Base-by-base conservation (phyloP, 2,797 vertebrate genomes). In the Tapera naevia region DNA sequence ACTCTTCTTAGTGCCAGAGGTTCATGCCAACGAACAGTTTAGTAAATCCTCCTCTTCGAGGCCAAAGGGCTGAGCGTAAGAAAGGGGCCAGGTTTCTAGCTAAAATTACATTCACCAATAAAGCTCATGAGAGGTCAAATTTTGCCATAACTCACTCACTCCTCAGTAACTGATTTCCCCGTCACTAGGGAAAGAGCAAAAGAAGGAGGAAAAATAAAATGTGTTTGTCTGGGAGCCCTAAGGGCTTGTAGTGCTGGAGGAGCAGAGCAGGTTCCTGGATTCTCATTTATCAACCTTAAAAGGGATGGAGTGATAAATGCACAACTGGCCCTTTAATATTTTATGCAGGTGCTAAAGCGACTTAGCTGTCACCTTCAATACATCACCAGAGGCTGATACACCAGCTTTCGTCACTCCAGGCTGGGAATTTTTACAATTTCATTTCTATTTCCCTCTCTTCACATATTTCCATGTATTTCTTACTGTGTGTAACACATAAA, bases 41-140 rank as follows among this genome's bases (percentile, higher is more conserved):
- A 97, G 97, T 96, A 96, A 93, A 97, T 96, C 95, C 92, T 97
- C 92, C 93, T 97, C 96, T 96, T 96, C 6, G 43, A 97, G 98
- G 97, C 96, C 96, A 97, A 96, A 98, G 96, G 97, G 97, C 91
- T 70, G 88, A 94, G 80, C 96, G 94, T 98, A 97, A 97, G 98
- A 97, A 98, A 98, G 97, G 97, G 96, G 97, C 98, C 97, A 97
- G 98, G 97, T 98, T 98, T 98, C 98, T 64, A 98, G 97, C 98
- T 99, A 98, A 99, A 99, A 99, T 99, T 98, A 98, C 98, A 98
- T 98, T 98, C 98, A 97, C 98, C 95, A 96, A 92, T 95, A 97
- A 98, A 97, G 97, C 98, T 98, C 97, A 97, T 13, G 37, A 97
- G 97, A 98, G 98, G 98, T 98, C 98, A 98, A 95, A 98, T 98